Evolutionary conservation across 53 echinoderm and acorn worm genomes (phyloP).

Genomic region (Crossaster papposus): DNA sequence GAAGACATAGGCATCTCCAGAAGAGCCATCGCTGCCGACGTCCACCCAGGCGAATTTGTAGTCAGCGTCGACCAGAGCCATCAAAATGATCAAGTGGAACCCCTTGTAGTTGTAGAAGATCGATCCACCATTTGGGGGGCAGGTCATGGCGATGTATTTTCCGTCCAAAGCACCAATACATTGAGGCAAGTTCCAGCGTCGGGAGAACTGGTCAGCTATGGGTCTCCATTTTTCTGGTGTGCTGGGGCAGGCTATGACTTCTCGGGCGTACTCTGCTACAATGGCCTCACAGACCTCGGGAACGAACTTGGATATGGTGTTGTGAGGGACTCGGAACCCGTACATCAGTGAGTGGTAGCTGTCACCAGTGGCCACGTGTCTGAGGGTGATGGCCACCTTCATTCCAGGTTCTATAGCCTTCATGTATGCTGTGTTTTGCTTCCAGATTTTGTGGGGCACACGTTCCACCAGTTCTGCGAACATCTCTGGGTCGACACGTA

Average conservation of each 20-base stretch:
- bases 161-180: too few species aligned
- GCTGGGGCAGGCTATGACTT: neutral
- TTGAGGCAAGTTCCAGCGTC: too few species aligned
- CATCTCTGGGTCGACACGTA: constrained; percentile 63
- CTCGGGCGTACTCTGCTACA: constrained; percentile 13
- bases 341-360: neutral
- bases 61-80: neutral
- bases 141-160: too few species aligned
- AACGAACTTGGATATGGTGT: too few species aligned
- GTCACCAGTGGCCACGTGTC: constrained; percentile 6
- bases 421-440: constrained; percentile 38
- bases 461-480: constrained; percentile 61
- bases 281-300: too few species aligned
- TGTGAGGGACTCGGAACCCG: neutral
- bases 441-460: constrained; percentile 46
- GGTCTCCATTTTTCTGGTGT: too few species aligned
- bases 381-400: constrained; percentile 61
- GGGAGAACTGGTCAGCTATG: too few species aligned
- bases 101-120: too few species aligned
- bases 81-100: too few species aligned
- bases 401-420: neutral
- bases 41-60: constrained; percentile 12
- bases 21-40: neutral
- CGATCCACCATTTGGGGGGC: too few species aligned
- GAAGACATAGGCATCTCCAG: constrained; percentile 32